Conservation (phyloP, 2,797 vertebrate species). For the Okamejei kenojei region DNA sequence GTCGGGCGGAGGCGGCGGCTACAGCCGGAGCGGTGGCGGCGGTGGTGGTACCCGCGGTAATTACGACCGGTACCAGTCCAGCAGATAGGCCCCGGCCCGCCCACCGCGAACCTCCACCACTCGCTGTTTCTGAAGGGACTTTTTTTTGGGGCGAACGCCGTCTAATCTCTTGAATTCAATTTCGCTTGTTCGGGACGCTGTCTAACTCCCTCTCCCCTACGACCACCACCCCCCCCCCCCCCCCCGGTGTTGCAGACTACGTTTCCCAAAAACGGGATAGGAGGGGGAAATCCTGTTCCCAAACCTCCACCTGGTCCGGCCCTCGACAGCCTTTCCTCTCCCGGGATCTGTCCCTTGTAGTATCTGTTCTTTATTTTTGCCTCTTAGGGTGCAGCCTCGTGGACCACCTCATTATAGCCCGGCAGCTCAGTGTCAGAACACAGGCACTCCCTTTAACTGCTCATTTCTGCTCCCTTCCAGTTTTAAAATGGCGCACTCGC, state of each 20-base stretch:
- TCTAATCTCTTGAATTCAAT: slow-evolving; percentile 37
- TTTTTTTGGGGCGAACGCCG: slow-evolving; percentile 31
- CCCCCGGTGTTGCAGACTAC: neutral
- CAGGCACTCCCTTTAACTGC: neutral
- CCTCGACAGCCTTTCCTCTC: neutral
- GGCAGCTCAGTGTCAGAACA: neutral
- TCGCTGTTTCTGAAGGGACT: slow-evolving; percentile 30
- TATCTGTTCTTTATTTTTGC: neutral
- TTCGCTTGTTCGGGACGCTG: slow-evolving; percentile 17
- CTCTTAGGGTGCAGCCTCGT: neutral
- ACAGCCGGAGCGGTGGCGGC: neutral
- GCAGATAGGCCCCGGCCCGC: neutral
- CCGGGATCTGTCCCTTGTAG: neutral
- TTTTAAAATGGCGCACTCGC: slow-evolving; percentile 31
- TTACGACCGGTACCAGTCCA: neutral
- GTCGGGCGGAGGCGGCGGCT: neutral
- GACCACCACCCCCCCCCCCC: neutral
- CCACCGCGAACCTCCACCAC: neutral
- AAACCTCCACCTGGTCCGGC: neutral
- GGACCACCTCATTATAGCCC: neutral
- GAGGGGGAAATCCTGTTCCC: neutral
- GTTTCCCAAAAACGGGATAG: neutral
- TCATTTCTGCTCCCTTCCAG: neutral
- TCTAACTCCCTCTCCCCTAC: neutral
- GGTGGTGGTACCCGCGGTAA: neutral